Base-by-base conservation (phyloP, 1,140 invertebrate species). In the honey bee (Apis mellifera) region DNA sequence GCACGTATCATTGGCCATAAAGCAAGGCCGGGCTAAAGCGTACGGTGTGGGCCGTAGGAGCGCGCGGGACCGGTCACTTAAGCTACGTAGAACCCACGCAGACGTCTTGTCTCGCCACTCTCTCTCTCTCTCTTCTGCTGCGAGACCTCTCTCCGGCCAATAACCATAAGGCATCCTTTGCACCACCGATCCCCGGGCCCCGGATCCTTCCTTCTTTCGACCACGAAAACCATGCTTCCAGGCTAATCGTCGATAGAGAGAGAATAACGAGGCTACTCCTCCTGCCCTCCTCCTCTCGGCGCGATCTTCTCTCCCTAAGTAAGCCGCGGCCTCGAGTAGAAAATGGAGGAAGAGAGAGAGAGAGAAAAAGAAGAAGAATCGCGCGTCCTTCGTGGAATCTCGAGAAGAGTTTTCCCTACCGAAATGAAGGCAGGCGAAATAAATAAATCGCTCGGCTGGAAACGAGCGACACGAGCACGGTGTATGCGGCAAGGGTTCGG, bases 1-100 rank as follows among this genome's bases (percentile, higher is more conserved):
- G 88, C 91, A 94, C 91, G 90, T 94, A 94, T 94, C 93, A 91
- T 90, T 88, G 90, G 90, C 91, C 91, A 92, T 94, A 94, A 94
- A 94, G 92, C 93, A 93, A 42, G 84, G 74, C 26, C 64, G 73
- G 60, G 72, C 84, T 65, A 83, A 78, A 79, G 82, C 82, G 79
- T 60, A 80, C 84, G 89, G 88, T 91, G 90, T 90, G 89, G 90
- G 90, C 90, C 80, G 87, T 84, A 70, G 75, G 55, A 52, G 69
- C 71, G 76, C 52, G 76, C 52, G 66, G 77, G 84, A 85, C 78
- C 89, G 90, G 88, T 92, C 91, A 91, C 92, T 93, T 92, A 92
- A 89, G 87, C 80, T 85, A 69, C 17, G 79, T 13, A 83, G 89
- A 93, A 92, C 93, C 92, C 93, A 93, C 93, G 92, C 92, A 90